Conservation (phyloP, 2,888 invertebrate genomes). For the Beris chalybata region DNA sequence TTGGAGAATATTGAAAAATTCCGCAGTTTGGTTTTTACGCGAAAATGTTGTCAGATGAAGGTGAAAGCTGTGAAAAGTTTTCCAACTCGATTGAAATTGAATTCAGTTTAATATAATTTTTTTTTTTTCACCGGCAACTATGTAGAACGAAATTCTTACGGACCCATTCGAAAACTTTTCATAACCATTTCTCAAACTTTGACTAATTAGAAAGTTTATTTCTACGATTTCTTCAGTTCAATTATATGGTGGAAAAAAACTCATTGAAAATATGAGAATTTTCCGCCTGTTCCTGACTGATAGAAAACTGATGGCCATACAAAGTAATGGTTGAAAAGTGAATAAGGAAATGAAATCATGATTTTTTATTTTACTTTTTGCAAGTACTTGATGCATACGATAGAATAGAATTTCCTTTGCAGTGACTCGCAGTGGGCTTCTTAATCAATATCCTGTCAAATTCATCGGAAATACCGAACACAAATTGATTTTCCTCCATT, state of each 20-base stretch:
- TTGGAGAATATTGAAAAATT: slow-evolving; percentile 33
- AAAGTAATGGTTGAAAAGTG: not conserved
- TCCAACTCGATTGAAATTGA: slow-evolving; percentile 10
- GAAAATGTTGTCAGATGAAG: slow-evolving; percentile 8
- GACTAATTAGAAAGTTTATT: too few relatives aligned
- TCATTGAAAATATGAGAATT: too few relatives aligned
- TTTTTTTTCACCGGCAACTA: too few relatives aligned
- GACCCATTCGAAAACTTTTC: too few relatives aligned
- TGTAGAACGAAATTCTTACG: too few relatives aligned
- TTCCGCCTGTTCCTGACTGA: too few relatives aligned
- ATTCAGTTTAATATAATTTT: not conserved
- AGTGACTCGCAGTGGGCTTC: slow-evolving; percentile 1
- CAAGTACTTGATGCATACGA: not conserved
- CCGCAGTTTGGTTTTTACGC: slow-evolving; percentile 7
- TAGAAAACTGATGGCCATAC: too few relatives aligned
- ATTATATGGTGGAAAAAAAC: too few relatives aligned
- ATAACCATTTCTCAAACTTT: too few relatives aligned
- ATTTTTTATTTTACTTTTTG: not conserved
- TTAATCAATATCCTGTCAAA: slow-evolving; percentile 23
- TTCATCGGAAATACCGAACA: slow-evolving; percentile 1
- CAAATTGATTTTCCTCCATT: too few relatives aligned
- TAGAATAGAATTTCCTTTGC: not conserved
- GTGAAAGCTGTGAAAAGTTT: slow-evolving; percentile 16
- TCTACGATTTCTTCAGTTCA: too few relatives aligned
- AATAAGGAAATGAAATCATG: not conserved